Conservation (phyloP, 2,113 vertebrate species). For the Colistium nudipinnis region DNA sequence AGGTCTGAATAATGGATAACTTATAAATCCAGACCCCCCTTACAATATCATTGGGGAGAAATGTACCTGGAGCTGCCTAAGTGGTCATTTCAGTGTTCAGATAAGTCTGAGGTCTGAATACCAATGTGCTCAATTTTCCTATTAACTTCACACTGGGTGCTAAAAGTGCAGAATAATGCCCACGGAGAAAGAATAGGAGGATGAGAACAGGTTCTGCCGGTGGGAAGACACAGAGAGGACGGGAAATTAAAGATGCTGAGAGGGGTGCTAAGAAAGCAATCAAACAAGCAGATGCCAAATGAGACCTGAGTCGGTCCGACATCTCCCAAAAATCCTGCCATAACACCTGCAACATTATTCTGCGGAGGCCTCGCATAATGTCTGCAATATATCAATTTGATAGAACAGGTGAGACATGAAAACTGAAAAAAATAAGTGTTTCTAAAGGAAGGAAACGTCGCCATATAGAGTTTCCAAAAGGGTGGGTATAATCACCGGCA, state of each 20-base stretch:
- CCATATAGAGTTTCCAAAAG: slow-evolving; percentile 18
- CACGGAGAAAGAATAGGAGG: slow-evolving; percentile 12
- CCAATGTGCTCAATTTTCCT: slow-evolving; percentile 15
- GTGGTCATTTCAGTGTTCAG: slow-evolving; percentile 9
- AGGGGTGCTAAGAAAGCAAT: slow-evolving; percentile 44
- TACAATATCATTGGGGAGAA: neutral
- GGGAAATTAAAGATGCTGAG: slow-evolving; percentile 12
- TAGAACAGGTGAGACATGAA: slow-evolving; percentile 69
- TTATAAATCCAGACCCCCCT: neutral
- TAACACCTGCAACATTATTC: slow-evolving; percentile 61
- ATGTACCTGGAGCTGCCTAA: slow-evolving; percentile 4
- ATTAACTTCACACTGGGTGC: no score
- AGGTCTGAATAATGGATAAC: neutral
- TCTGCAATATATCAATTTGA: slow-evolving; percentile 55
- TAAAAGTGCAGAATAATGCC: slow-evolving; percentile 3
- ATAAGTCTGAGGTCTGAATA: slow-evolving; percentile 6
- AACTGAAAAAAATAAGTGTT: slow-evolving; percentile 33
- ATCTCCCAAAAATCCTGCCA: slow-evolving; percentile 33
- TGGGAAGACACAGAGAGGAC: slow-evolving; percentile 7
- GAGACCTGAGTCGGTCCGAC: slow-evolving; percentile 65
- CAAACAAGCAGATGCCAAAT: slow-evolving; percentile 72
- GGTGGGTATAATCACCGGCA: neutral
- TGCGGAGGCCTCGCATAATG: slow-evolving; percentile 48
- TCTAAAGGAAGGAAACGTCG: slow-evolving; percentile 36
- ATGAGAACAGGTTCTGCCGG: slow-evolving; percentile 7